Percentiles rank a stretch among this genome's conserved stretches.
Evolutionary conservation across 2,888 invertebrate species (phyloP).

Genomic region (Erannis defoliaria): DNA sequence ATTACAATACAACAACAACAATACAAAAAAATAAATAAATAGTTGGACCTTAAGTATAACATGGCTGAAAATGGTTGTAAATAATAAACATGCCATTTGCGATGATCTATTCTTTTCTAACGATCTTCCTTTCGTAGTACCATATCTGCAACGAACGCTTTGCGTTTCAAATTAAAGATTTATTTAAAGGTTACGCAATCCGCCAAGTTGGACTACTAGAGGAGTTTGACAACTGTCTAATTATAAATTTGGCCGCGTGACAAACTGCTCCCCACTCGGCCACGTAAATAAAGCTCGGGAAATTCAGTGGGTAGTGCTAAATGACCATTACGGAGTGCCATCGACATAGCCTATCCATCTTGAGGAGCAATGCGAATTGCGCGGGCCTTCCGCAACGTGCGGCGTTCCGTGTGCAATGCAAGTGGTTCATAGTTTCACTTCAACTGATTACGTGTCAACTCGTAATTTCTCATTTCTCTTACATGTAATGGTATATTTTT

Average conservation of each 20-base stretch:
- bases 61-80: no score
- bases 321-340: constrained; percentile 47
- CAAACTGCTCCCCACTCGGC: constrained; percentile 63
- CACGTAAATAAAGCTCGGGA: constrained; percentile 64
- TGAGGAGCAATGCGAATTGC: constrained; percentile 30
- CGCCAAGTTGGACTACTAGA: constrained; percentile 46
- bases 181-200: constrained; percentile 58
- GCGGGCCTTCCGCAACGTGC: constrained; percentile 22
- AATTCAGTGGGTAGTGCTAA: constrained; percentile 61
- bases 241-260: constrained; percentile 75
- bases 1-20: no score
- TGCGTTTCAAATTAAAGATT: constrained; percentile 40
- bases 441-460: constrained; percentile 17
- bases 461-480: constrained; percentile 24
- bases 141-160: constrained; percentile 19
- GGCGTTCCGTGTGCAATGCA: constrained; percentile 25
- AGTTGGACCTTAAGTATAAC: no score
- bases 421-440: constrained; percentile 25
- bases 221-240: constrained; percentile 75
- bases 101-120: not conserved
- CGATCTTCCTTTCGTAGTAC: not conserved
- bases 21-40: no score
- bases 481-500: not conserved
- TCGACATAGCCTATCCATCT: constrained; percentile 37
- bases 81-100: not conserved